Conservation (phyloP, 2,888 invertebrate species). For the Nomada fucata region DNA sequence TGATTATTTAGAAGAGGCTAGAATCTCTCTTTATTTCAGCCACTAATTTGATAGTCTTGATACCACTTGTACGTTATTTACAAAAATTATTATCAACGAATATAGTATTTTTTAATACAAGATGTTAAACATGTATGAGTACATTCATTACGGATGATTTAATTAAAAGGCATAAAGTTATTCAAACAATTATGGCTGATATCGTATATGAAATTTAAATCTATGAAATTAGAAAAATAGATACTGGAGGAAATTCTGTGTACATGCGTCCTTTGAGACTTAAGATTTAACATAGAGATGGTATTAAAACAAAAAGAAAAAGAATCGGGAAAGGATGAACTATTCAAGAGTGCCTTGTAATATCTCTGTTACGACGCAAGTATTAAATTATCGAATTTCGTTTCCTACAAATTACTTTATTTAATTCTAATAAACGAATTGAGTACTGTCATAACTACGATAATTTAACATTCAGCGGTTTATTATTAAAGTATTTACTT, state of each 20-base stretch:
- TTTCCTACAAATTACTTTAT: constrained; percentile 8
- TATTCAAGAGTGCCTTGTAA: constrained; percentile 71
- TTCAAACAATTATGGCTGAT: constrained; percentile 20
- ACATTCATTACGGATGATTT: background rate
- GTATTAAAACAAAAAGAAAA: constrained; percentile 10
- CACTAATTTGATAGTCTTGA: too few relatives aligned
- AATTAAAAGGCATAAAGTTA: background rate
- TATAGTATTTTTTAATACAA: too few relatives aligned
- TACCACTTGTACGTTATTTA: background rate
- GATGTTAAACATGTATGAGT: too few relatives aligned
- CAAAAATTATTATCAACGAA: background rate
- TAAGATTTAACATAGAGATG: constrained; percentile 17
- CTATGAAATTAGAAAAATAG: constrained; percentile 4
- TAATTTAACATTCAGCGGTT: constrained; percentile 36
- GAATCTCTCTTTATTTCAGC: background rate
- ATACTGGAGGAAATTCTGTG: constrained; percentile 25
- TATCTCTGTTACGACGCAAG: constrained; percentile 49
- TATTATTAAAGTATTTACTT: constrained; percentile 47
- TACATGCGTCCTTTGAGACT: constrained; percentile 28
- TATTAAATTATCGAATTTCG: constrained; percentile 48
- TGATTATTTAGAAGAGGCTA: constrained; percentile 12
- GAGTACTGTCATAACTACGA: constrained; percentile 26
- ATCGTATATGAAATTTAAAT: background rate
- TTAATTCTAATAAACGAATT: constrained; percentile 38
- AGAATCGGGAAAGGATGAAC: constrained; percentile 34